Base-by-base conservation (phyloP, 2,113 vertebrate genomes). In the Plectropomus leopardus region DNA sequence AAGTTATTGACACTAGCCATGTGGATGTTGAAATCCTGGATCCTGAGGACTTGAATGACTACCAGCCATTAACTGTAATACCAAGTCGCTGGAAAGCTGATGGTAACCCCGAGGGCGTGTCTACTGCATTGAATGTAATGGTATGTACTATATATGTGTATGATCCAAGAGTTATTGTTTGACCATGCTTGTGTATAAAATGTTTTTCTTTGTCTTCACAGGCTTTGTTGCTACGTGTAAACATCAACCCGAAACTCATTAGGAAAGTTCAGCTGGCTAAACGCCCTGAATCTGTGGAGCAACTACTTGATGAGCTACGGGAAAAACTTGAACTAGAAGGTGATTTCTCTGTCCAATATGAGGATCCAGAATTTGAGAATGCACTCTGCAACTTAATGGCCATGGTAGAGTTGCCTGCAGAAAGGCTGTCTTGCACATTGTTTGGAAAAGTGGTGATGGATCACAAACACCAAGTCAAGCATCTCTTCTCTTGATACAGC, bases 401-500 rank as follows among this genome's bases (percentile, higher is more conserved):
- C 30, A 50, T 63, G 6, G 60, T 3, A 45, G 47, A 67, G 65
- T 34, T 51, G 28, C 65, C 45, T 15, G 47, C 28, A 51, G 45
- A 67, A 50, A 23, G 21, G 45, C 65, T 19, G 13, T 51, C 28
- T 34, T 67, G 28, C 47, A 67, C 65, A 34, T 63, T 63, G 2
- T 63, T 42, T 63, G 59, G 34, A 42, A 42, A 24, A 21, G 8
- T 63, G 60, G 34, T 36, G 34, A 63, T 63, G 23, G n/a, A 45
- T 48, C 42, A 32, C 42, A 57, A 58, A 48, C 53, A 28, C 53
- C 5, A 15, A 36, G 34, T 36, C 34, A 36, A 36, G 7, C 40
- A 66, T 51, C 24, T 48, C 73, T 36, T 50, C 74, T n/a, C 26
- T 34, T 51, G 66, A 70, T 24, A 63, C 47, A 78, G 26, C 55